Evolutionary conservation across 2,797 vertebrate species (phyloP).

Genomic region (Ctenosaura bakeri): DNA sequence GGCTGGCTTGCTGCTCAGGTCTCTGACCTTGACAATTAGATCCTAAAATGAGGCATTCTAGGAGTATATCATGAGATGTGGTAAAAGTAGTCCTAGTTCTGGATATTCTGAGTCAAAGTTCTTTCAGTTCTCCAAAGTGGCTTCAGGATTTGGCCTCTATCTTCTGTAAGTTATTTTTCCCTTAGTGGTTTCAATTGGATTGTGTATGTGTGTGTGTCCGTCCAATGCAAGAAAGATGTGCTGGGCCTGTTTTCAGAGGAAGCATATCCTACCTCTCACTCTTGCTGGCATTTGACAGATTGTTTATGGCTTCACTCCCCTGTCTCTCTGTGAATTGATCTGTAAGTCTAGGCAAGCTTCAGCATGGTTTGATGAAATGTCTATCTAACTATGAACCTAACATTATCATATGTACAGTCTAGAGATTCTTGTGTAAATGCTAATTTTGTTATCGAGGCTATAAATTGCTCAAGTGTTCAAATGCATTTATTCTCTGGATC

Average conservation of each 20-base stretch:
- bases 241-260: not conserved
- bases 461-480: not conserved
- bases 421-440: not conserved
- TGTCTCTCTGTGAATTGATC: not conserved
- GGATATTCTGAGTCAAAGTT: not conserved
- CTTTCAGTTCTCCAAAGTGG: not conserved
- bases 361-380: not conserved
- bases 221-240: not conserved
- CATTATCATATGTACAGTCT: not conserved
- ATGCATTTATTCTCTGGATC: not conserved
- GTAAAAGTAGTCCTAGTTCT: no score
- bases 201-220: no score
- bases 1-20: no score
- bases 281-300: not conserved
- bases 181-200: not conserved
- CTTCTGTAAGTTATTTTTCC: not conserved
- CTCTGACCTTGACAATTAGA: no score
- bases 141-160: not conserved
- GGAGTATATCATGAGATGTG: no score
- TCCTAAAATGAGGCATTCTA: not conserved
- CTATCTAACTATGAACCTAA: not conserved
- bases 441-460: not conserved
- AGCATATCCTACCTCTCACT: no score
- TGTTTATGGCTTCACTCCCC: not conserved
- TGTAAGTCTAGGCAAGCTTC: not conserved